Evolutionary conservation across 2,113 vertebrate species (phyloP), one percentile per base, ranked within the genome.

Genomic region (Donacobius atricapilla): DNA sequence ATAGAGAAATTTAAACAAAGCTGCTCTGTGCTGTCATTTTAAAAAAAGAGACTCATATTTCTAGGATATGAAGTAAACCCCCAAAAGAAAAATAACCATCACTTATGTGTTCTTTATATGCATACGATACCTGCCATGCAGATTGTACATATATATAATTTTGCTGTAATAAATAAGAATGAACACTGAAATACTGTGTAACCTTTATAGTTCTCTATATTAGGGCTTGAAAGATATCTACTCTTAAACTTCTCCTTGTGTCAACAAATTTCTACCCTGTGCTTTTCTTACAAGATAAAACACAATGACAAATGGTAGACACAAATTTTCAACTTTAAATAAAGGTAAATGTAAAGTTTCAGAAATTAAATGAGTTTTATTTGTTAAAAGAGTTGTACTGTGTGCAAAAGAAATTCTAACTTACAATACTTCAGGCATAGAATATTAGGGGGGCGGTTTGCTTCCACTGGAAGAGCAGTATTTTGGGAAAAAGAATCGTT

Each of bases 381-480:
- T 97, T 73, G 7, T 87, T 89, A 78, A 70, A 91, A 47, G 53
- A 84, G 18, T 70, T 92, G 83, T 65, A 93, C 72, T 39, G 20
- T 37, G 63, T 92, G 88, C 44, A 76, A 73, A 90, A 15, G 15
- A 61, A 88, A 64, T 73, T 13, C 48, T 70, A 91, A 85, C 15
- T 95, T 94, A 77, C 64, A 70, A 19, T 69, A 63, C 7, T 90
- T 92, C 61, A 80, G 44, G 21, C 22, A 80, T 9, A 94, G 39
- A 90, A 81, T 27, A 77, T n/a, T 18, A 11, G 3, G 6, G 4
- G 2, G 10, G 25, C 1, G 23, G 1, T 37, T 77, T 63, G 60
- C 92, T 96, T 92, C 89, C 93, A 91, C 45, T 93, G 64, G 73
- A 97, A 97, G 86, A 95, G 51, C 7, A 65, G 22, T 66, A 66